Evolutionary conservation across 2,797 vertebrate species (phyloP).

Genomic region (Peromyscus melanophrys): DNA sequence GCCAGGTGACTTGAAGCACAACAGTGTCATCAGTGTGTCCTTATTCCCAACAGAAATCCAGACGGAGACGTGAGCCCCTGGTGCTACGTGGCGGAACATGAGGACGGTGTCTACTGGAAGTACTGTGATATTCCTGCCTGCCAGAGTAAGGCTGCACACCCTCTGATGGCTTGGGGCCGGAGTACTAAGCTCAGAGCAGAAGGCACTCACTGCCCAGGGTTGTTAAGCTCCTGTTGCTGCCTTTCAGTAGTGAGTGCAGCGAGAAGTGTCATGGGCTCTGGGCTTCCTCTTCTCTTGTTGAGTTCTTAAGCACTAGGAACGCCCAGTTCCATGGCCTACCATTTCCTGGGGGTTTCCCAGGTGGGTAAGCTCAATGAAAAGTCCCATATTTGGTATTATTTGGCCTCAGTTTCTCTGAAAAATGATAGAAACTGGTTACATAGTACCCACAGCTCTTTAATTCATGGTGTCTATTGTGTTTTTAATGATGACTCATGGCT

Average conservation of each 20-base stretch:
- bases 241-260: not conserved
- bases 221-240: not conserved
- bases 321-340: not conserved
- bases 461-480: not conserved
- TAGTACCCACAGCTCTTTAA: slow-evolving; percentile 24
- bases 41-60: slow-evolving; percentile 93
- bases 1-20: not conserved
- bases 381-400: not conserved
- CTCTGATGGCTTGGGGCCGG: not conserved
- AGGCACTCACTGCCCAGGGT: not conserved
- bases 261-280: not conserved
- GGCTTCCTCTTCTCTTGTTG: not conserved
- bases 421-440: slow-evolving; percentile 41
- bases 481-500: slow-evolving; percentile 5
- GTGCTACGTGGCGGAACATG: slow-evolving; percentile 97
- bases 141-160: slow-evolving; percentile 92
- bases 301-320: slow-evolving; percentile 4
- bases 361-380: not conserved
- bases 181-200: not conserved
- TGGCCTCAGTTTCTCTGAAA: not conserved
- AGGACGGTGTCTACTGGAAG: slow-evolving; percentile 97
- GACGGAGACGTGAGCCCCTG: slow-evolving; percentile 97
- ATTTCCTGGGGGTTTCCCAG: not conserved
- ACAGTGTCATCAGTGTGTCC: slow-evolving; percentile 21
- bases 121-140: slow-evolving; percentile 97